Evolutionary conservation across 2,888 invertebrate species (phyloP), one percentile per base, ranked within the genome.

Genomic region (Apamea sordens): DNA sequence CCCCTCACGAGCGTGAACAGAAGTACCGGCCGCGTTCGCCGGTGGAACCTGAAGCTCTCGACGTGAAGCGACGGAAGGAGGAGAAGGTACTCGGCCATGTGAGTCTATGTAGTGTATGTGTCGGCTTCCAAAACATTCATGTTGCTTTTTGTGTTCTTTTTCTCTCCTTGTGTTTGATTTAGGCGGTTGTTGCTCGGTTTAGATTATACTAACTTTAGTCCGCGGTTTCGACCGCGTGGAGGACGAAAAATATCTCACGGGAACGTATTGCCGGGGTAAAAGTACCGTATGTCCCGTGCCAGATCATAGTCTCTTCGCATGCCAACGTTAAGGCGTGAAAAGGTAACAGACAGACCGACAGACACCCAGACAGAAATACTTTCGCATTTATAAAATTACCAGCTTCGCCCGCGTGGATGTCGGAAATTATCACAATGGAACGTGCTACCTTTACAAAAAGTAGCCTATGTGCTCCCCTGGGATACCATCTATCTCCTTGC

Each of bases 21-120:
- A 98, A 98, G 95, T 98, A 98, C 96, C 97, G 98, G 79, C 92
- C 98, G 82, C 97, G 98, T 88, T 98, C 98, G 73, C 98, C 98
- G 56, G 97, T 97, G 86, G 98, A 98, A 92, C 97, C 98, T 56
- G 98, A 98, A 93, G 95, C 97, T 8, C 97, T 97, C 86, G 98
- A 98, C 92, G 97, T 97, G 77, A 98, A 98, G 93, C 98, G 98
- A 89, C 97, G 98, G 93, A 98, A 98, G 95, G 98, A 98, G 97
- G 98, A 98, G 97, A 98, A 98, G 95, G 98, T 98, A 97, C 97
- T 98, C 94, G 97, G 98, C 92, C 98, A 98, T 97, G 98, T 98
- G 97, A 98, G 98, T 98, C 93, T 95, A 93, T 95, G 94, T 94
- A 95, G 95, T 95, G 95, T 95, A 95, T 95, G 95, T 95, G 95